These are phyloP conservation scores for Chaenocephalus aceratus DNA, from an alignment of 2,113 vertebrate species.

Conservation along the genomic window DNA sequence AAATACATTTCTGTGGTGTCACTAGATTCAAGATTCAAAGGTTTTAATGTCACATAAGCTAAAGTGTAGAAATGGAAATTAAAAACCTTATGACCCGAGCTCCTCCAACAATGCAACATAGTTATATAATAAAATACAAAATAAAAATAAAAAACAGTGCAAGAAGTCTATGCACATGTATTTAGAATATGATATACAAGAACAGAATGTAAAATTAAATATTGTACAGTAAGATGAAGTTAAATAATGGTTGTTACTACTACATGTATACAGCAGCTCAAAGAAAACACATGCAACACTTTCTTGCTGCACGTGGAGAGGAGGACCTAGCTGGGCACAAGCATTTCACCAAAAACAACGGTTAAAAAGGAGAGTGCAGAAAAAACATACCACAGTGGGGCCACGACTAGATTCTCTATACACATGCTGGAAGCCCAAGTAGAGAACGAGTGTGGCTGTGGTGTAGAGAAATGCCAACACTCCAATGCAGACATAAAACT, in stretches of 20 bases:
- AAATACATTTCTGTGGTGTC: too few relatives aligned
- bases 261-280: background rate
- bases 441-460: conserved; percentile 89
- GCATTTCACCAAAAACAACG: conserved; percentile 4
- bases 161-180: too few relatives aligned
- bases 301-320: background rate
- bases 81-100: too few relatives aligned
- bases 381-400: conserved; percentile 86
- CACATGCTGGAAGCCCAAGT: conserved; percentile 90
- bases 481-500: conserved; percentile 94
- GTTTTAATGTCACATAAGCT: too few relatives aligned
- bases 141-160: too few relatives aligned
- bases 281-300: background rate
- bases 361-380: conserved; percentile 11
- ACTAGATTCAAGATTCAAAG: too few relatives aligned
- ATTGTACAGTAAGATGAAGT: background rate
- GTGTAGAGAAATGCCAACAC: conserved; percentile 94
- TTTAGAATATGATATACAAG: too few relatives aligned
- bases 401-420: conserved; percentile 87
- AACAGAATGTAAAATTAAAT: too few relatives aligned
- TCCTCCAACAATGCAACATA: too few relatives aligned
- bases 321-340: background rate
- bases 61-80: too few relatives aligned
- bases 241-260: background rate
- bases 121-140: too few relatives aligned